phyloP scores from a whole-genome alignment of 1,140 invertebrate genomes.

The Drosophila ercepeae region DNA sequence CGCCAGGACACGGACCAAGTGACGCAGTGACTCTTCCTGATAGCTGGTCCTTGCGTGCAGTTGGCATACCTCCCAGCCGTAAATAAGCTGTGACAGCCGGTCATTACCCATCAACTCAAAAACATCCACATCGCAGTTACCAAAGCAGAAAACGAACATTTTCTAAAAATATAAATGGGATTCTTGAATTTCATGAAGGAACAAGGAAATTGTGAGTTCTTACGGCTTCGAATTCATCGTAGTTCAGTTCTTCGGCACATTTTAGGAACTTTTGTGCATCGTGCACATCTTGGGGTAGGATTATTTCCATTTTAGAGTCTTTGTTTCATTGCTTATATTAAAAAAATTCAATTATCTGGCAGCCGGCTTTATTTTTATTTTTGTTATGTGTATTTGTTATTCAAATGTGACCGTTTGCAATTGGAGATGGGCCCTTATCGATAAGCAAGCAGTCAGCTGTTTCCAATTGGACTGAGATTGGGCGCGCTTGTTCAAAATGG shows the following conservation, averaged over 20 bases:
- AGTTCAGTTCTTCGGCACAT: constrained; percentile 46
- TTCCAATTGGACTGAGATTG: background rate
- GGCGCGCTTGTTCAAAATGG: background rate
- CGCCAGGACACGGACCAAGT: constrained; percentile 52
- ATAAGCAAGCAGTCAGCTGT: background rate
- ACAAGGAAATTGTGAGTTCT: background rate
- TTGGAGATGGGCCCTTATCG: background rate
- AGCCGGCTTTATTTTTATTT: constrained; percentile 21
- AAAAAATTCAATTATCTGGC: background rate
- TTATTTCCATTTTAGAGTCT: constrained; percentile 44
- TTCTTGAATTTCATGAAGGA: background rate
- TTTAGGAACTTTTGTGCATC: constrained; percentile 53
- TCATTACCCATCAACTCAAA: constrained; percentile 71
- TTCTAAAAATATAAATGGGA: constrained; percentile 23
- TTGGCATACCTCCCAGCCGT: constrained; percentile 68
- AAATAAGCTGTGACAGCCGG: constrained; percentile 56
- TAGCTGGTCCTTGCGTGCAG: constrained; percentile 26
- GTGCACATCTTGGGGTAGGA: constrained; percentile 38
- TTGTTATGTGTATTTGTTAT: too few relatives aligned
- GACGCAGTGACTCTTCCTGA: constrained; percentile 33
- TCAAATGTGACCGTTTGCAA: background rate
- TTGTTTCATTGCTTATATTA: background rate
- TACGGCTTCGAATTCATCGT: constrained; percentile 65
- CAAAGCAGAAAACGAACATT: constrained; percentile 63
- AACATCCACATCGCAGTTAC: constrained; percentile 62